Evolutionary conservation across 2,797 vertebrate genomes (phyloP), one percentile per base, ranked within the genome.

Genomic region (Sebastes hopkinsi): DNA sequence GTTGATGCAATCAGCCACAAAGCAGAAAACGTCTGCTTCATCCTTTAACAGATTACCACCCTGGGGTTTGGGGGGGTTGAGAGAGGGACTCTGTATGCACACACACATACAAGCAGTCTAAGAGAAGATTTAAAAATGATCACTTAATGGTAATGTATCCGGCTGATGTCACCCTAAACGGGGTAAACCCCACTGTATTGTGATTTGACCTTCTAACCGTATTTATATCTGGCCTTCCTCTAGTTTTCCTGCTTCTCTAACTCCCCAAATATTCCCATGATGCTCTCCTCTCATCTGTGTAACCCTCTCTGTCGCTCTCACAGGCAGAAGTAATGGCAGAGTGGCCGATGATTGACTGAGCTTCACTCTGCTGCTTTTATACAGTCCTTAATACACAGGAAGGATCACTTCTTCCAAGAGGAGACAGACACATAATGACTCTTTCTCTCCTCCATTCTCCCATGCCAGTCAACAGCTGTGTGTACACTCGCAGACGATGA

Each of bases 1-100:
- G 86, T 94, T 94, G 87, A 92, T 87, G 65, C 52, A 77, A 87
- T 92, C 82, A 74, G 82, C 61, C 69, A 77, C 81, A 82, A 71
- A 88, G 86, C 69, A 81, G 77, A 91, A 73, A 78, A 88, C 5
- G 8, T 59, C 72, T 52, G 58, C 66, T 76, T 80, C 75, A 75
- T 86, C 67, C 61, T 81, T 88, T 81, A 72, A 87, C 71, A 80
- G 80, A 90, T 81, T 30, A 76, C 30, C 67, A 83, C 77, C 68
- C 23, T 22, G n/a, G 14, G 6, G 8, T 29, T 58, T 54, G 27
- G 54, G 83, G 83, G 61, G 29, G 22, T 6, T 52, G 2, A 52
- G 42, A 25, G 16, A 30, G 42, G 10, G 32, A 67, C 22, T 67
- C 32, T 60, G 9, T 20, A 18, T 61, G 23, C 25, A 67, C 54